These are phyloP conservation scores for Theonella swinhoei DNA, from an alignment of 37 sponge, comb jelly and placozoan species.

Conservation along the genomic window DNA sequence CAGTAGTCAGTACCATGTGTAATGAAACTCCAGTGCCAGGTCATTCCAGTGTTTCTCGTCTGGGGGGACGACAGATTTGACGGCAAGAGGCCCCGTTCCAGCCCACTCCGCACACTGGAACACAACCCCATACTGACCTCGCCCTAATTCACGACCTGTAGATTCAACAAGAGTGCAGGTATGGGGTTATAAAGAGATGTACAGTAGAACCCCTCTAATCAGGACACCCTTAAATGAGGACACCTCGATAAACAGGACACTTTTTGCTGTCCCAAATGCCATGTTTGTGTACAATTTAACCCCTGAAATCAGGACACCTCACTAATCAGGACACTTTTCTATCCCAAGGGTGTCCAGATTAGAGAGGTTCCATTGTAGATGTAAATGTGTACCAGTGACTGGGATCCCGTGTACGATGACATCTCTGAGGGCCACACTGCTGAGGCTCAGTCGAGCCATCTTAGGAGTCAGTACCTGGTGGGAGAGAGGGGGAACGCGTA, in stretches of 20 bases:
- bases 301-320: too few relatives aligned
- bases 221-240: too few relatives aligned
- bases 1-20: slow-evolving; percentile 96
- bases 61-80: slow-evolving; percentile 95
- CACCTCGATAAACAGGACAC: too few relatives aligned
- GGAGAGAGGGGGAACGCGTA: neutral
- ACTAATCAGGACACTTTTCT: too few relatives aligned
- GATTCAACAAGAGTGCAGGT: too few relatives aligned
- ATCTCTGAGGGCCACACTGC: slow-evolving; percentile 83
- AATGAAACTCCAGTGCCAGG: slow-evolving; percentile 98
- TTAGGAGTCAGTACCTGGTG: slow-evolving; percentile 74
- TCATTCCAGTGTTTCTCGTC: slow-evolving; percentile 99
- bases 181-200: neutral
- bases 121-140: slow-evolving; percentile 99
- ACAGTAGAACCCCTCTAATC: too few relatives aligned
- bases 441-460: slow-evolving; percentile 86
- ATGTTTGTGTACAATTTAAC: too few relatives aligned
- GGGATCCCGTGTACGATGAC: slow-evolving; percentile 90
- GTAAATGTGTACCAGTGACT: slow-evolving; percentile 63
- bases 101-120: slow-evolving; percentile 96
- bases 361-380: too few relatives aligned
- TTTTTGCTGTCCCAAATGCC: too few relatives aligned
- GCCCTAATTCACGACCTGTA: slow-evolving; percentile 79
- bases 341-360: too few relatives aligned
- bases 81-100: slow-evolving; percentile 82